Conservation (phyloP, 2,797 vertebrate species). For the Chanos chanos region DNA sequence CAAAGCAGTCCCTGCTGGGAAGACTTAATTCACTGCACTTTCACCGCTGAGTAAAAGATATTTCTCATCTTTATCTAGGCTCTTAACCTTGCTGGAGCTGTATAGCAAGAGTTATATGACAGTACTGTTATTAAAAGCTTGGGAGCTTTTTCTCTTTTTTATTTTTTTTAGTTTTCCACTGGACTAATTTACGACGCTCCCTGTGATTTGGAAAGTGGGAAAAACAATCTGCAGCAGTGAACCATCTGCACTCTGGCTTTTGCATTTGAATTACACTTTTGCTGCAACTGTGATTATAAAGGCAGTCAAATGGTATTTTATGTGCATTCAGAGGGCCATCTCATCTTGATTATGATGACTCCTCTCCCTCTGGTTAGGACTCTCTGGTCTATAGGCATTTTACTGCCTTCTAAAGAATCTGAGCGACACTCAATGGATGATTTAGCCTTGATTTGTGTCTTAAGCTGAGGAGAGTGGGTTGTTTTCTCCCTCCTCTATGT, state of each 20-base stretch:
- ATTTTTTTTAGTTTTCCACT: too few species aligned
- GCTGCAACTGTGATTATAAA: slow-evolving; percentile 39
- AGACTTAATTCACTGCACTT: slow-evolving; percentile 9
- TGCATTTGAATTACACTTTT: slow-evolving; percentile 37
- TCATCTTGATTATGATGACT: slow-evolving; percentile 49
- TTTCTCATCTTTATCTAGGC: slow-evolving; percentile 19
- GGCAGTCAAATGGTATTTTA: slow-evolving; percentile 46
- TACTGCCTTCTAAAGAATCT: slow-evolving; percentile 38
- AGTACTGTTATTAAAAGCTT: slow-evolving; percentile 43
- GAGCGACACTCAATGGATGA: slow-evolving; percentile 37
- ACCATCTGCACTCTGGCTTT: slow-evolving; percentile 8
- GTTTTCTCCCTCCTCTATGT: too few species aligned
- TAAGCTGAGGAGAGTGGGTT: slow-evolving; percentile 15
- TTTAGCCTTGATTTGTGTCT: slow-evolving; percentile 44
- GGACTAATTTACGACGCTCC: slow-evolving; percentile 34
- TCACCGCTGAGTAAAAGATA: slow-evolving; percentile 1
- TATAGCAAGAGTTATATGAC: slow-evolving; percentile 21
- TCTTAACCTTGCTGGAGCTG: slow-evolving; percentile 2
- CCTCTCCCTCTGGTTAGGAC: slow-evolving; percentile 36
- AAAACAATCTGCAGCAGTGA: slow-evolving; percentile 24
- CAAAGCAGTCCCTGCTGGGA: neutral
- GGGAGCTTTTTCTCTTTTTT: slow-evolving; percentile 33
- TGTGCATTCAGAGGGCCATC: slow-evolving; percentile 47
- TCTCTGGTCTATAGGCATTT: slow-evolving; percentile 42
- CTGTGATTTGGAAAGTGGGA: slow-evolving; percentile 32